phyloP scores from a whole-genome alignment of 92 coral and sea anemone genomes.

The Phymanthus crucifer region DNA sequence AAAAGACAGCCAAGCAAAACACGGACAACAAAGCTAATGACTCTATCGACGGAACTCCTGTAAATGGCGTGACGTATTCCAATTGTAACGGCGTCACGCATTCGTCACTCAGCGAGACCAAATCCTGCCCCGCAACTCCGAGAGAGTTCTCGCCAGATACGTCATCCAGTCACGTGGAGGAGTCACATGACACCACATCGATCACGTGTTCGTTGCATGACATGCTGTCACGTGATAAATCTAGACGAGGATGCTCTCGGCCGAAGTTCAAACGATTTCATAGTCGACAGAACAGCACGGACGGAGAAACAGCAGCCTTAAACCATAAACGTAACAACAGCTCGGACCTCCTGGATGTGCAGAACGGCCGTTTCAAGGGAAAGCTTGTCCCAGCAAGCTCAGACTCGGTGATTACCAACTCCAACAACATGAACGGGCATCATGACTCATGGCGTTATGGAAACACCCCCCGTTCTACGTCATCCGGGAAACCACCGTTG shows the following conservation, averaged over 20 bases:
- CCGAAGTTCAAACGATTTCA: conserved; percentile 54
- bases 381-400: conserved; percentile 75
- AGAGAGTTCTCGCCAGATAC: conserved; percentile 39
- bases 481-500: conserved; percentile 56
- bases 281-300: conserved; percentile 67
- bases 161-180: conserved; percentile 26
- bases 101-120: conserved; percentile 23
- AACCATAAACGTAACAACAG: conserved; percentile 69
- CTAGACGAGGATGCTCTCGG: conserved; percentile 51
- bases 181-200: conserved; percentile 43
- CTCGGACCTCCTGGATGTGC: conserved; percentile 62
- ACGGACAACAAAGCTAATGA: conserved; percentile 14
- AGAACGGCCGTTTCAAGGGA: conserved; percentile 26
- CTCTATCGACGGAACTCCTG: conserved; percentile 28
- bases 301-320: conserved; percentile 51
- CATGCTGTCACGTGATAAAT: conserved; percentile 39
- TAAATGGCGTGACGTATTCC: conserved; percentile 40
- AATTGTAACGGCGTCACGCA: conserved; percentile 40
- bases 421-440: conserved; percentile 60
- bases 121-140: conserved; percentile 50
- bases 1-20: conserved; percentile 32
- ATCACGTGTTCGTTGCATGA: conserved; percentile 46
- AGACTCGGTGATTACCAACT: conserved; percentile 74
- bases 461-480: conserved; percentile 43
- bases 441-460: conserved; percentile 47